Percentiles rank a stretch among this genome's conserved stretches.
Evolutionary conservation across 2,113 vertebrate species (phyloP).

Genomic region (Menura novaehollandiae): DNA sequence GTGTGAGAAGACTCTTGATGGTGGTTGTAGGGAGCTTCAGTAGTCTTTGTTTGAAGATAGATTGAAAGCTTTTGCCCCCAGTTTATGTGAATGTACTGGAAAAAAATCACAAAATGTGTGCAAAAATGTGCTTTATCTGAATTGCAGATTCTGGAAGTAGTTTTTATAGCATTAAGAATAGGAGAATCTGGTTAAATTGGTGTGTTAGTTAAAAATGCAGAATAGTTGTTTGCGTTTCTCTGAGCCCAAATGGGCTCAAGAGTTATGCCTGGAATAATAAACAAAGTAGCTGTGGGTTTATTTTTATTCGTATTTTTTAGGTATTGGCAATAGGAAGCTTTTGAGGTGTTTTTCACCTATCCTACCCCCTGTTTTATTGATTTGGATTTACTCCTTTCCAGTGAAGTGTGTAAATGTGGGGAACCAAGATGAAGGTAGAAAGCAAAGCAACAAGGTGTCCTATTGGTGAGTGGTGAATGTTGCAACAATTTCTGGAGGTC

Average conservation of each 20-base stretch:
- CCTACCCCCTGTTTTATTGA: background rate
- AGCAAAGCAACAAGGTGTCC: background rate
- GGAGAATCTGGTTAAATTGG: background rate
- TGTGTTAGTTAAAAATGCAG: background rate
- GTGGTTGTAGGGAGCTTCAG: background rate
- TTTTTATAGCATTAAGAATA: background rate
- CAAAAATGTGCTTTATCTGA: background rate
- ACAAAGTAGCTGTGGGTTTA: background rate
- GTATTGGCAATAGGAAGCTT: background rate
- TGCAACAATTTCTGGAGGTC: background rate
- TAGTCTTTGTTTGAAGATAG: background rate
- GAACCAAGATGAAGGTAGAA: background rate
- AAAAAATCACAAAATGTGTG: background rate
- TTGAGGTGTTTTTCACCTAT: background rate
- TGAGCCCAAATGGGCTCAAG: background rate
- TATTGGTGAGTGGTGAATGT: accelerated
- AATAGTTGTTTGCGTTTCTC: accelerated
- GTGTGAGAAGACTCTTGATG: background rate
- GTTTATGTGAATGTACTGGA: background rate
- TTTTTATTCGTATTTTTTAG: background rate
- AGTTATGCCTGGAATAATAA: background rate
- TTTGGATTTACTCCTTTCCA: background rate
- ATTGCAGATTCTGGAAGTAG: background rate
- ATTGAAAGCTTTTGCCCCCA: background rate
- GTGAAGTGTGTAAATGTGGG: background rate